Conservation (phyloP, 2,797 vertebrate species). For the Remorina albescens region DNA sequence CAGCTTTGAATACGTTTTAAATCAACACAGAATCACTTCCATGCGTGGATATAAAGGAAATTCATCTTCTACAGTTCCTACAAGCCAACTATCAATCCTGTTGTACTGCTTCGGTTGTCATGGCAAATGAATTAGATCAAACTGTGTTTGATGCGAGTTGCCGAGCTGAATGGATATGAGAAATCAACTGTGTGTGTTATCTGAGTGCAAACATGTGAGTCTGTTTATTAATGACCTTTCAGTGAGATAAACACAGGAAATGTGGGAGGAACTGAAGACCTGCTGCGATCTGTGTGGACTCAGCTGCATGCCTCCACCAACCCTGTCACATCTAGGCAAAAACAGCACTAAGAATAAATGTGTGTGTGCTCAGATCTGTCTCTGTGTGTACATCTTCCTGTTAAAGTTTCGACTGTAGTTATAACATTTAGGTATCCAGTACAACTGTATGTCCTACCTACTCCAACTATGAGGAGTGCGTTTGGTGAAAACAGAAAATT, state of each 20-base stretch:
- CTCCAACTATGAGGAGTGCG: no score
- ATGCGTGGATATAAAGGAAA: not conserved
- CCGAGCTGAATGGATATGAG: not conserved
- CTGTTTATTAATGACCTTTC: constrained; percentile 39
- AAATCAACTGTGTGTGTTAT: not conserved
- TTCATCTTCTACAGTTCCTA: no score
- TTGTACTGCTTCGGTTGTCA: not conserved
- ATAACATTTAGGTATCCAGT: not conserved
- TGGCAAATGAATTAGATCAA: not conserved
- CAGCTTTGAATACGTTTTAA: constrained; percentile 8
- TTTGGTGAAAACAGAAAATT: no score
- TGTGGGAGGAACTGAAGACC: constrained; percentile 34
- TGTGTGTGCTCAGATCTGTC: not conserved
- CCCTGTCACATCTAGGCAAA: constrained; percentile 24
- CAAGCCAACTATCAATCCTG: not conserved
- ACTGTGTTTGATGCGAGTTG: no score
- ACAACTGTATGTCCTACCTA: no score
- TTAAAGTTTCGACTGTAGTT: not conserved
- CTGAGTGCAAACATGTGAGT: constrained; percentile 9
- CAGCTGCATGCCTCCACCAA: constrained; percentile 58
- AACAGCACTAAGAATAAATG: not conserved
- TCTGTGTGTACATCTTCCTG: no score
- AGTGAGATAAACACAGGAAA: constrained; percentile 33
- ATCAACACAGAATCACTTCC: not conserved
- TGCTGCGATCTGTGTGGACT: constrained; percentile 66